Percentiles rank a stretch among this genome's conserved stretches.
phyloP scores from a whole-genome alignment of 37 sponge, comb jelly and placozoan species.

The Haliclona indistincta region DNA sequence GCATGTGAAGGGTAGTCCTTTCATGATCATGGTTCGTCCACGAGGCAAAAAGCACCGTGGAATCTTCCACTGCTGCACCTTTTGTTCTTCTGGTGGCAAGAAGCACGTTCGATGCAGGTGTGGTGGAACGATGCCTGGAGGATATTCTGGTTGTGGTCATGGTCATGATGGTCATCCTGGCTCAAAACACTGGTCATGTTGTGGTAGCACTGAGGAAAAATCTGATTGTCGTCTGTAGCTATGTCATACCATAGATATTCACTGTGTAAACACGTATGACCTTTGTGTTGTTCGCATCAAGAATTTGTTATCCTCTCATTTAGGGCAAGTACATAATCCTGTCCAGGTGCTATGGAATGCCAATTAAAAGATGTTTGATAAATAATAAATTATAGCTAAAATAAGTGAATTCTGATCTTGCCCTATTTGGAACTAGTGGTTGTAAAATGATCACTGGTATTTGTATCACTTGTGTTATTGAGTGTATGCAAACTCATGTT shows the following conservation, averaged over 20 bases:
- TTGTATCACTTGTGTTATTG: too few relatives aligned
- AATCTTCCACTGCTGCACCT: slow-evolving; percentile 72
- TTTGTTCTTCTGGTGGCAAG: slow-evolving; percentile 60
- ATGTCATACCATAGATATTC: background rate
- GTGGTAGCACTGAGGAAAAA: slow-evolving; percentile 48
- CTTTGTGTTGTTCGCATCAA: background rate
- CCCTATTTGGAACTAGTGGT: too few relatives aligned
- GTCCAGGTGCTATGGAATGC: too few relatives aligned
- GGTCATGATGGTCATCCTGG: slow-evolving; percentile 78
- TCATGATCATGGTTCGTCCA: slow-evolving; percentile 42
- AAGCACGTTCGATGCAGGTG: slow-evolving; percentile 76
- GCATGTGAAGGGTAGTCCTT: slow-evolving; percentile 66
- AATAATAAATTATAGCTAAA: too few relatives aligned
- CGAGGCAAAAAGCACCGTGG: slow-evolving; percentile 48
- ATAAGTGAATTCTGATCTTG: too few relatives aligned
- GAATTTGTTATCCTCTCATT: background rate
- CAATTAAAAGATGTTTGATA: too few relatives aligned
- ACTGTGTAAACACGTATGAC: background rate
- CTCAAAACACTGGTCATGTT: slow-evolving; percentile 74
- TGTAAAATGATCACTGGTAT: too few relatives aligned
- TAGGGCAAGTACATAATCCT: too few relatives aligned
- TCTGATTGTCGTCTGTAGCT: slow-evolving; percentile 33
- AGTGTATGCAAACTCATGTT: too few relatives aligned
- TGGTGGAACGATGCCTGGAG: slow-evolving; percentile 77
- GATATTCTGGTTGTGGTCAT: slow-evolving; percentile 81